These are phyloP conservation scores for Enteromius unitaeniatus DNA, from an alignment of 2,797 vertebrate genomes.

Conservation along the genomic window DNA sequence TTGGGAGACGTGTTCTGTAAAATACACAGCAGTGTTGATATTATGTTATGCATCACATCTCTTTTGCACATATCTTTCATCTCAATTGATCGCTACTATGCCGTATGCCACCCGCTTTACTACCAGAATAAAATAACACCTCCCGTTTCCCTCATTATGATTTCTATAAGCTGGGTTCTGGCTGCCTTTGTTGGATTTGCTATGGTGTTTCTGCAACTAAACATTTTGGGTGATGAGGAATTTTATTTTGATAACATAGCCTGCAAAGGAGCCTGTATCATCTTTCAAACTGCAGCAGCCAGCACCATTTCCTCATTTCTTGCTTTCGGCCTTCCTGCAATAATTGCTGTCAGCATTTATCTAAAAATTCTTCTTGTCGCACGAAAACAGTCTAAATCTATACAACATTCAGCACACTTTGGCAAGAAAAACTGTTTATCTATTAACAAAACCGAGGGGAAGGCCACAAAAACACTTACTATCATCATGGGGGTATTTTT, in stretches of 20 bases:
- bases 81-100: slow-evolving; percentile 82
- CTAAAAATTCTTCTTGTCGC: slow-evolving; percentile 62
- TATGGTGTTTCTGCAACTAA: slow-evolving; percentile 81
- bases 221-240: slow-evolving; percentile 76
- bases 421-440: background rate
- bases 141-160: slow-evolving; percentile 72
- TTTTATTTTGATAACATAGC: slow-evolving; percentile 50
- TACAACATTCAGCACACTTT: slow-evolving; percentile 42
- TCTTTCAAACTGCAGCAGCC: slow-evolving; percentile 58
- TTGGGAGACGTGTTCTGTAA: slow-evolving; percentile 84
- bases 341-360: slow-evolving; percentile 61
- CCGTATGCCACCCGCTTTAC: slow-evolving; percentile 81
- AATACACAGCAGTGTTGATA: slow-evolving; percentile 79
- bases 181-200: slow-evolving; percentile 80
- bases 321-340: slow-evolving; percentile 61
- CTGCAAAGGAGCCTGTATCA: slow-evolving; percentile 61
- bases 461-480: slow-evolving; percentile 81
- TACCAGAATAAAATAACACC: slow-evolving; percentile 80
- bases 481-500: slow-evolving; percentile 82
- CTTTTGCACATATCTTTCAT: slow-evolving; percentile 86
- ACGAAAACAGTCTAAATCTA: slow-evolving; percentile 59
- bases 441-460: slow-evolving; percentile 69
- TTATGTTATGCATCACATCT: slow-evolving; percentile 82
- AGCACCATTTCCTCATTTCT: slow-evolving; percentile 54
- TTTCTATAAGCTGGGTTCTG: slow-evolving; percentile 78